These are phyloP conservation scores for Patella pellucida DNA, from an alignment of 2,888 invertebrate species.

Conservation along the genomic window DNA sequence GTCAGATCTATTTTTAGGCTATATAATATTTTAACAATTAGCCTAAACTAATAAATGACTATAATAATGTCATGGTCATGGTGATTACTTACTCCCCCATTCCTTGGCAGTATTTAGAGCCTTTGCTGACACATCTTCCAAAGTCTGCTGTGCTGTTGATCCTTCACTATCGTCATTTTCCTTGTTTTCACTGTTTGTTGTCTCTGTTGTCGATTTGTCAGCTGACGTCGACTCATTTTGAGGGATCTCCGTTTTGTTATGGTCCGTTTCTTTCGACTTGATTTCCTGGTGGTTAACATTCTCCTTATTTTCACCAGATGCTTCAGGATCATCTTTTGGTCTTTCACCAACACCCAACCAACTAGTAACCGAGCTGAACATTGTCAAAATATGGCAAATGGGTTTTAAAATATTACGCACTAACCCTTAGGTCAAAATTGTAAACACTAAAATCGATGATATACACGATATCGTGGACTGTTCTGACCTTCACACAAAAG, in stretches of 20 bases:
- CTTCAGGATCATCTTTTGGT: constrained; percentile 40
- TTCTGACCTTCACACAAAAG: too few relatives aligned
- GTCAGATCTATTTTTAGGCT: too few relatives aligned
- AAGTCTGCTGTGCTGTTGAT: constrained; percentile 49
- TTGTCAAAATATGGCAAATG: constrained; percentile 23
- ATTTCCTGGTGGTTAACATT: constrained; percentile 29
- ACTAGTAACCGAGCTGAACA: constrained; percentile 61
- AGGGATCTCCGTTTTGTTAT: constrained; percentile 15
- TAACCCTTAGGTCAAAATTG: too few relatives aligned
- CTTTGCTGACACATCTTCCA: constrained; percentile 67
- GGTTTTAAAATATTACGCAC: too few relatives aligned
- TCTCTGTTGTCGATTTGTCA: background rate
- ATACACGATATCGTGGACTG: too few relatives aligned
- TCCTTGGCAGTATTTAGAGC: constrained; percentile 67
- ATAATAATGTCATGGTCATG: too few relatives aligned
- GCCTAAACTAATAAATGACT: too few relatives aligned
- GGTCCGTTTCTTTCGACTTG: constrained; percentile 38
- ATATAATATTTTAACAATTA: too few relatives aligned
- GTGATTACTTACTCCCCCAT: constrained; percentile 68
- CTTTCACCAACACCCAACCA: constrained; percentile 60
- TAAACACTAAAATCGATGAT: too few relatives aligned
- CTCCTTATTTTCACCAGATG: constrained; percentile 42
- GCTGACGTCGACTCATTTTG: constrained; percentile 30
- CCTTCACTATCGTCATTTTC: constrained; percentile 44
- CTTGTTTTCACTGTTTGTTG: constrained; percentile 22